Evolutionary conservation across 2,888 invertebrate genomes (phyloP), one percentile per base, ranked within the genome.

Genomic region (Amblyteles armatorius): DNA sequence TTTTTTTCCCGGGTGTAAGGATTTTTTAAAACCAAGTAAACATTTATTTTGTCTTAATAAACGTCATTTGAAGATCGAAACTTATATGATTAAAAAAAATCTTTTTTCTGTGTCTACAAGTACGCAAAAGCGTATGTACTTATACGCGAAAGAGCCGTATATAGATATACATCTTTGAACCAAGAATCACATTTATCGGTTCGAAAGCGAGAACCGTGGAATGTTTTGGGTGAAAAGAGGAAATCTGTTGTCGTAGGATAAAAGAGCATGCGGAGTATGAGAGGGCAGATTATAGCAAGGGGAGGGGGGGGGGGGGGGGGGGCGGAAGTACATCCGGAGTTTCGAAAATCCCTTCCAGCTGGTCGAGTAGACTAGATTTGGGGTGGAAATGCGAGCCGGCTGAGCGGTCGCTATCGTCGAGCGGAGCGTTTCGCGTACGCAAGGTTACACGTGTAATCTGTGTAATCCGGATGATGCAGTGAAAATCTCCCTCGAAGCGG

Each of bases 371-470:
- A 29, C 13, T 44, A 22, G 13, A 11, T 3, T 26, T n/a, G 29
- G 11, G 26, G 26, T 26, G 44, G 29, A 26, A 26, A 60, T 29
- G 33, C 22, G 26, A 11, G 57, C 57, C 44, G 13, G 57, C 19
- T 57, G 57, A 76, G 50, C 65, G 76, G 50, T 22, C 19, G n/a
- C 22, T 22, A 65, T 77, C 73, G 69, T 69, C 63, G 57, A 40
- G 44, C 36, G 57, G 76, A 57, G 72, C 68, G 73, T 33, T 78
- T 55, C 80, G 29, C 67, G 60, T 78, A 84, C 65, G 63, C 48
- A 19, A 50, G 65, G 44, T 33, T 76, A 76, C 84, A 81, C 60
- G 77, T 78, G 84, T 84, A 84, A 84, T 81, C 84, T 76, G 55
- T 65, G 78, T 84, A 84, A 84, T 84, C 84, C 81, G 60, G 60